These are phyloP conservation scores for Rambutsinella grinnellia DNA, from an alignment of 2,888 invertebrate species.

Conservation along the genomic window DNA sequence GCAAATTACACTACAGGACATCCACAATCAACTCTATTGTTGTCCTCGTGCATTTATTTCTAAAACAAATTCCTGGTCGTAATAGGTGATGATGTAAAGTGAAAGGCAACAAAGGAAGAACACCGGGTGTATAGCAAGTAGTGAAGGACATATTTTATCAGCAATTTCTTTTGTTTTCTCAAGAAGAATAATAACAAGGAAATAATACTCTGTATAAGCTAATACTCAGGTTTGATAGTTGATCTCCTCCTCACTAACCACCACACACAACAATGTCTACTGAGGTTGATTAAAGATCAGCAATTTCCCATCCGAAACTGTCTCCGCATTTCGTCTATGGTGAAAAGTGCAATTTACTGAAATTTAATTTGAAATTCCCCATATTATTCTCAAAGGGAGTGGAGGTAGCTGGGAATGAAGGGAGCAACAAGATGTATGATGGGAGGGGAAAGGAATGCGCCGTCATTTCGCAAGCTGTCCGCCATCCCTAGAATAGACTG, in stretches of 20 bases:
- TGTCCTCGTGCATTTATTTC: neutral
- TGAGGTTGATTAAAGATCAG: slow-evolving; percentile 42
- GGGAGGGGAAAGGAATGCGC: slow-evolving; percentile 42
- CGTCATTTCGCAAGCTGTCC: slow-evolving; percentile 33
- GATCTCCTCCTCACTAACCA: neutral
- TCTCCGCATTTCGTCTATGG: neutral
- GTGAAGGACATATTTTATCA: too few species aligned
- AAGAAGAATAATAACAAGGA: too few species aligned
- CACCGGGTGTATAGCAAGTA: too few species aligned
- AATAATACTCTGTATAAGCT: too few species aligned
- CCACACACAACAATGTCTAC: neutral
- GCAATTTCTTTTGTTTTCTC: too few species aligned
- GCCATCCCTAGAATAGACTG: too few species aligned
- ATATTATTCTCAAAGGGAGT: neutral
- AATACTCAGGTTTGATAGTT: too few species aligned
- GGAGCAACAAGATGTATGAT: slow-evolving; percentile 38
- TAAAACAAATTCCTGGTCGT: neutral
- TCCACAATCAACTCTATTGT: neutral
- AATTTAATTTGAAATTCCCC: neutral
- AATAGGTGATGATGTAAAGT: too few species aligned
- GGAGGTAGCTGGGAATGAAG: neutral
- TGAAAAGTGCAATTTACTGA: neutral
- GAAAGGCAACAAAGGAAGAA: too few species aligned
- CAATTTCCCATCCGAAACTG: slow-evolving; percentile 27
- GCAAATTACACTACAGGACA: slow-evolving; percentile 1